These are phyloP conservation scores for Himalopsyche phryganea DNA, from an alignment of 1,140 invertebrate species.

Conservation along the genomic window DNA sequence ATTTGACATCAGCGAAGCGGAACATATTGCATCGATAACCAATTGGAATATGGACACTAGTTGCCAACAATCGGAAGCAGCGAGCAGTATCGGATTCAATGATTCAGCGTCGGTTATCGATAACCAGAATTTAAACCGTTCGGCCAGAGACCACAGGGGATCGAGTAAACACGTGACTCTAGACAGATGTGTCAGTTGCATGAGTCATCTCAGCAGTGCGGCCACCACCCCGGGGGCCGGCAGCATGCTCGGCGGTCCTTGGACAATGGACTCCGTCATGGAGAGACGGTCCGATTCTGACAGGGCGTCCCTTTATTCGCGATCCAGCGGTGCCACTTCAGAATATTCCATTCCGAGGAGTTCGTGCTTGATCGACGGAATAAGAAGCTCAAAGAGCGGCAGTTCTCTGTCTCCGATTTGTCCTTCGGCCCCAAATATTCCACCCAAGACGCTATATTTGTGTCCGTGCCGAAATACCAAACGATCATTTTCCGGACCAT, in stretches of 20 bases:
- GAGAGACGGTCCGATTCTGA: constrained; percentile 51
- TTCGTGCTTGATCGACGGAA: constrained; percentile 42
- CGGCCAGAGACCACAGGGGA: constrained; percentile 10
- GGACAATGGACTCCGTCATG: constrained; percentile 58
- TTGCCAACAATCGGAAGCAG: constrained; percentile 36
- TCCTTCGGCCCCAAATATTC: constrained; percentile 44
- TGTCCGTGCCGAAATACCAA: constrained; percentile 38
- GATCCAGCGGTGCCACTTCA: constrained; percentile 53
- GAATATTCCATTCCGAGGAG: constrained; percentile 54
- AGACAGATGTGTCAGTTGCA: constrained; percentile 67
- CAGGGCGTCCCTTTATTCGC: constrained; percentile 53
- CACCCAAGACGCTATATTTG: constrained; percentile 41
- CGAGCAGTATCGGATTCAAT: constrained; percentile 57
- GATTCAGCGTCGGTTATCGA: constrained; percentile 52
- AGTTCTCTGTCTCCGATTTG: constrained; percentile 44
- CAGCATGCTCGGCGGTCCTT: constrained; percentile 53
- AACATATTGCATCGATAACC: constrained; percentile 8
- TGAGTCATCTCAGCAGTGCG: constrained; percentile 67
- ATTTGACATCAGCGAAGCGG: constrained; percentile 2
- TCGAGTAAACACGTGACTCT: constrained; percentile 6
- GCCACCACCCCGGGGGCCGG: constrained; percentile 43
- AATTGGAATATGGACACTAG: constrained; percentile 20
- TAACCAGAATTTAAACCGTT: constrained; percentile 28
- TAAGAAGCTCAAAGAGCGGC: constrained; percentile 43
- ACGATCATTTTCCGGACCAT: constrained; percentile 54